Evolutionary conservation across 2,113 vertebrate species (phyloP), one percentile per base, ranked within the genome.

Genomic region (Hippolais icterina): DNA sequence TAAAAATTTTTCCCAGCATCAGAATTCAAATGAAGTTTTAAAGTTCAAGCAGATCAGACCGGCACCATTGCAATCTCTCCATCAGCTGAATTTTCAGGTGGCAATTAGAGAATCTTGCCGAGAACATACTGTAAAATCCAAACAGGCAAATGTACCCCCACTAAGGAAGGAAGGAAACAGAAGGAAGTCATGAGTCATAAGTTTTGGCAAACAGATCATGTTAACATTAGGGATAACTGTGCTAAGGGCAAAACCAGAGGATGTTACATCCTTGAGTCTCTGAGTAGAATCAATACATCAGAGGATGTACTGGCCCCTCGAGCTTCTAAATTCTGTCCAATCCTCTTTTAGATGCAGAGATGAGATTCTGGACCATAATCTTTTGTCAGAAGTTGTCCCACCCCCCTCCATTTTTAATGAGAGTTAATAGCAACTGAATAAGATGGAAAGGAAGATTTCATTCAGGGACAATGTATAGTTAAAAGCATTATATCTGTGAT

Each of bases 141-240:
- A 79, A 83, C 42, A 81, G 52, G 22, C 68, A 89, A 90, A 74
- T 35, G 50, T 80, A 74, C 78, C 59, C 89, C 27, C 57, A 53
- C 57, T 64, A 41, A 96, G 79, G 70, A 91, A 91, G 66, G 76
- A 87, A 94, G 71, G 79, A 89, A 94, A 82, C 29, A 56, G 28
- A 80, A 95, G 39, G 57, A 92, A 35, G 53, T 66, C 15, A 39
- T 90, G 54, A 92, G 59, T 93, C 79, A 82, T 64, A 70, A 39
- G 23, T 83, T 92, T 88, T 94, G 76, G 80, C 80, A 94, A 90
- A 64, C 29, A 74, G 35, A 78, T 60, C 19, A 15, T 37, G 31
- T 60, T 91, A 90, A 61, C n/a, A 33, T 60, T 46, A 85, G 37
- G 15, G 37, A 69, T 61, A 91, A 29, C 44, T 84, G 21, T 68